Base-by-base conservation (phyloP, 2,113 vertebrate genomes). In the Pundamilia nyererei region DNA sequence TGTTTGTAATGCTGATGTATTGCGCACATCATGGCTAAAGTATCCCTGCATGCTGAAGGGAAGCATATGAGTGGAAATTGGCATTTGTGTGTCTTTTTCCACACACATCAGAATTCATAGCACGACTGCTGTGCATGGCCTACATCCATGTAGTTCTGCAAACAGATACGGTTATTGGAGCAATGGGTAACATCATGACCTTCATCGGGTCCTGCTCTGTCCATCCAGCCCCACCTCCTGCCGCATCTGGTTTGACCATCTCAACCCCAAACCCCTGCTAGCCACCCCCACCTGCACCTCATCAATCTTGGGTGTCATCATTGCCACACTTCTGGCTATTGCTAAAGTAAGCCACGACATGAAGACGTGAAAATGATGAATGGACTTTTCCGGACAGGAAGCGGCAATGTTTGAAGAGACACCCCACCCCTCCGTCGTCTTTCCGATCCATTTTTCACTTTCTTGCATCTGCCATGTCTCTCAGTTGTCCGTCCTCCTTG, bases 171-270 rank as follows among this genome's bases (percentile, higher is more conserved):
- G 77, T 84, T 84, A 89, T 86, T 85, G 85, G 83, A 87, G 49
- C 89, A 88, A 80, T 42, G 83, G 91, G 91, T 90, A 93, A 90
- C 90, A 91, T 83, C 82, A 31, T 95, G 94, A 96, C 93, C 95
- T 96, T 96, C 88, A 93, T 83, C 49, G 54, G 80, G 82, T 83
- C 83, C 83, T 81, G 80, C 87, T 72, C 62, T 53, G 90, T 91
- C 89, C 88, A 56, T 89, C 86, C 85, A 68, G 87, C 87, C 86
- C 92, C 88, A 87, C 87, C 91, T 93, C 83, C 80, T 85, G 84
- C 90, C 84, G 94, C 96, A 96, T 96, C 95, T 97, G 96, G 95
- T 96, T 96, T 95, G 94, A 95, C 93, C 96, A 96, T 95, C 95
- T 93, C 87, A 80, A 88, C 89, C 91, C 90, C 86, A 91, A 90